Conservation (phyloP, 2,113 vertebrate species). For the Gambusia affinis region DNA sequence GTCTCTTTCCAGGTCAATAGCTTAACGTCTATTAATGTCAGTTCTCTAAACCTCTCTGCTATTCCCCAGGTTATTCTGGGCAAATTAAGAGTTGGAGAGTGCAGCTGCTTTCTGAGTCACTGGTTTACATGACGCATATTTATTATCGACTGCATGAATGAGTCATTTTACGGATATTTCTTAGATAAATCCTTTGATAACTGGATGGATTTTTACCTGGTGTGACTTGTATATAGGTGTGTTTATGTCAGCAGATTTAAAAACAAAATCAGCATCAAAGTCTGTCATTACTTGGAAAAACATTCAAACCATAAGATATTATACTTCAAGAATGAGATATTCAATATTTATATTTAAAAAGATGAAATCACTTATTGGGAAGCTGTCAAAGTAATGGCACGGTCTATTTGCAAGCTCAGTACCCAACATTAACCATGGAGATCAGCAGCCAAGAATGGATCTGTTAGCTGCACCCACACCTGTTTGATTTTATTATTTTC, state of each 20-base stretch:
- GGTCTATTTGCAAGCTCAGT: neutral
- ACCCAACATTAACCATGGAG: neutral
- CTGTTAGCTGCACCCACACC: too few relatives aligned
- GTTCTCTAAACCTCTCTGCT: slow-evolving; percentile 26
- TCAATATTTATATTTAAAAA: too few relatives aligned
- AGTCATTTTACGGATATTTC: neutral
- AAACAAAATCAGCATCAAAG: neutral
- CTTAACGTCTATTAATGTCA: slow-evolving; percentile 48
- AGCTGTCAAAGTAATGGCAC: too few relatives aligned
- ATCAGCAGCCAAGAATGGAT: too few relatives aligned
- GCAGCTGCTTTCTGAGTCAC: slow-evolving; percentile 42
- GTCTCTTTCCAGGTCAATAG: slow-evolving; percentile 52
- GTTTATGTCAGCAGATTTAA: neutral
- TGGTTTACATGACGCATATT: slow-evolving; percentile 46
- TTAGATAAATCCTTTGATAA: neutral
- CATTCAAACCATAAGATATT: neutral
- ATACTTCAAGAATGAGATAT: too few relatives aligned
- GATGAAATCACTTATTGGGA: too few relatives aligned
- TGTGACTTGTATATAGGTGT: neutral
- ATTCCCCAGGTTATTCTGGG: slow-evolving; percentile 49
- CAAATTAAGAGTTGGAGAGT: slow-evolving; percentile 37
- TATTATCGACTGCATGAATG: slow-evolving; percentile 11
- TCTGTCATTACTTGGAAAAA: neutral
- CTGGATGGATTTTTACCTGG: neutral
- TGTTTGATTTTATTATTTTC: too few relatives aligned